Evolutionary conservation across 2,888 invertebrate species (phyloP).

Genomic region (Eristalis arbustorum): DNA sequence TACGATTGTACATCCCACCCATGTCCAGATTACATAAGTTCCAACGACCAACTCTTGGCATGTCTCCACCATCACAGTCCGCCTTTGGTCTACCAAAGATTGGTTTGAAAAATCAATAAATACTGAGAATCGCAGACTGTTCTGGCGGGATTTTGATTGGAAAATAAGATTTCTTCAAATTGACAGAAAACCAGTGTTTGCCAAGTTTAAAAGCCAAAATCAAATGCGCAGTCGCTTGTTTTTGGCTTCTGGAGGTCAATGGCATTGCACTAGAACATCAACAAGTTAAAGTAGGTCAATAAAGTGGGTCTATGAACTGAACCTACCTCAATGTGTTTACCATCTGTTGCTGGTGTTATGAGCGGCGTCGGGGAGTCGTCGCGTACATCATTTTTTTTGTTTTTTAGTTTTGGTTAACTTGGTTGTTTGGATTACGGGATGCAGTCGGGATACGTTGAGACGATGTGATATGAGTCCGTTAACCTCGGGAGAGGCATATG

Average conservation of each 20-base stretch:
- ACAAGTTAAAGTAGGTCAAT: conserved; percentile 21
- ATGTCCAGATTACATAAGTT: background rate
- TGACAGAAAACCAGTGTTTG: conserved; percentile 54
- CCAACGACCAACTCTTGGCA: background rate
- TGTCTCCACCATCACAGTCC: background rate
- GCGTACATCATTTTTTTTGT: no score
- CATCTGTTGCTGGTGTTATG: conserved; percentile 5
- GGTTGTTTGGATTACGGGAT: no score
- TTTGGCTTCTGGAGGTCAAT: conserved; percentile 9
- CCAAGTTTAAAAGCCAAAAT: background rate
- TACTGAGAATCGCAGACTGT: background rate
- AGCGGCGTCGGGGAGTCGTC: background rate
- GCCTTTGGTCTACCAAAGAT: background rate
- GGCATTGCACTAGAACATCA: conserved; percentile 5
- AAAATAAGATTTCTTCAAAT: background rate
- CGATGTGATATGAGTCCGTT: no score
- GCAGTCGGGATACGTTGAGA: no score
- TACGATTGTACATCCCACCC: background rate
- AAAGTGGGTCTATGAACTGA: background rate
- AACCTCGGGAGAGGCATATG: no score
- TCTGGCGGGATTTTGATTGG: conserved; percentile 40
- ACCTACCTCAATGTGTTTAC: conserved; percentile 42
- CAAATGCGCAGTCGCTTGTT: conserved; percentile 2
- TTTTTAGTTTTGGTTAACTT: no score
- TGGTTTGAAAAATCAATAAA: conserved; percentile 16